Percentiles rank a stretch among this genome's conserved stretches.
Conservation (phyloP, 2,888 invertebrate species). For the Prosapia bicincta region DNA sequence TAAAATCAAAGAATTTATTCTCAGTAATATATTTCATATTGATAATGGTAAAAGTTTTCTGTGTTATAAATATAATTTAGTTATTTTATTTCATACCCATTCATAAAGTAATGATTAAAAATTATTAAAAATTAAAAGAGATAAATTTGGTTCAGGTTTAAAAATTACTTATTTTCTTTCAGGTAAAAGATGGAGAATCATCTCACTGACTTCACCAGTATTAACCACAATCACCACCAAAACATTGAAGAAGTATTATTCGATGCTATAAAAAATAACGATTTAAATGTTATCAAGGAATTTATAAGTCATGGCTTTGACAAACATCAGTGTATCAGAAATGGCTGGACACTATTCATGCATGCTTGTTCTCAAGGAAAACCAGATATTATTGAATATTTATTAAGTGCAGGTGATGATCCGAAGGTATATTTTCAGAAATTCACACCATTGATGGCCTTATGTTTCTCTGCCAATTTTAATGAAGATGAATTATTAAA, state of each 20-base stretch:
- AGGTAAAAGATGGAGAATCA: background rate
- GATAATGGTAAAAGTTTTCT: no score
- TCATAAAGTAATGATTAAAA: no score
- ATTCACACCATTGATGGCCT: conserved; percentile 35
- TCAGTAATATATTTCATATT: no score
- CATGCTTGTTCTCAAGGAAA: conserved; percentile 30
- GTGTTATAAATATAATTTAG: no score
- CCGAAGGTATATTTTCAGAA: conserved; percentile 33
- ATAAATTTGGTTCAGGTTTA: no score
- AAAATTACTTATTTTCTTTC: no score
- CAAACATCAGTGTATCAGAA: conserved; percentile 17
- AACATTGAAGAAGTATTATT: background rate
- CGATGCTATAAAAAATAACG: background rate
- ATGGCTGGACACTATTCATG: conserved; percentile 32
- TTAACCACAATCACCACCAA: background rate
- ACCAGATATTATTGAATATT: conserved; percentile 28
- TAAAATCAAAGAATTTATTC: no score
- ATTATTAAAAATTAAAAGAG: no score
- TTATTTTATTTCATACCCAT: no score
- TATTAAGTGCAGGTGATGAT: conserved; percentile 32
- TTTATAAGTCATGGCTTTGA: conserved; percentile 24
- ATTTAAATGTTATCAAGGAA: background rate
- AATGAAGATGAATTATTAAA: conserved; percentile 32
- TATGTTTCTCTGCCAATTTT: conserved; percentile 31
- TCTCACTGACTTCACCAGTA: background rate